Evolutionary conservation across 1,140 invertebrate genomes (phyloP), one percentile per base, ranked within the genome.

Genomic region (Anastrepha obliqua): DNA sequence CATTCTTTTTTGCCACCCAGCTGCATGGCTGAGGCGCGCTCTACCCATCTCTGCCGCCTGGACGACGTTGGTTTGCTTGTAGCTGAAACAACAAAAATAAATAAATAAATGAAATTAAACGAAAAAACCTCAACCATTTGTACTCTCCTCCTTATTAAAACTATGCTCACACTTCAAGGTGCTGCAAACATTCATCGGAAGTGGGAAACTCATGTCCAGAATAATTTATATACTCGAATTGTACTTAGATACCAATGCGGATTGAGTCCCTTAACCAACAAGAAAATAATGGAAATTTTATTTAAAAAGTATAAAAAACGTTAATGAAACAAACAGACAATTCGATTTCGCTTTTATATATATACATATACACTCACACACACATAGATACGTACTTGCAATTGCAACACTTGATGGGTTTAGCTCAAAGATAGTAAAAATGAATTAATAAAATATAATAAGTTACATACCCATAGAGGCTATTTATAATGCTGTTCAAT

Each of bases 81-180:
- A 17, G 13, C 3, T n/a, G 60, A 58, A 15, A 5, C 17, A 15
- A 17, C 17, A 64, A 64, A 13, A 64, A n/a, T 13, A 64, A 13
- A 17, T 15, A 64, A 17, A 64, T 13, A 64, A 29, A 29, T 29
- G 29, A 29, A 29, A 29, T 29, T 29, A 29, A 29, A 29, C 29
- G 29, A 29, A 29, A 29, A 29, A 29, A 29, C 29, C 29, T 0
- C 0, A 29, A 29, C 29, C 29, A 29, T n/a, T 17, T 81, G 20
- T 51, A 20, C 20, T 47, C 47, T 3, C 3, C 7, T 3, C 5
- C 74, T 81, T 42, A 81, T 81, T 81, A 81, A 81, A 81, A 81
- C 74, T 55, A 81, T 81, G 74, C 74, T 81, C 74, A 81, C 74
- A 81, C 74, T 81, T 81, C 47, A 47, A 81, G 74, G 74, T 81